Evolutionary conservation across 1,140 invertebrate species (phyloP).

Genomic region (Drosophila sucinea): DNA sequence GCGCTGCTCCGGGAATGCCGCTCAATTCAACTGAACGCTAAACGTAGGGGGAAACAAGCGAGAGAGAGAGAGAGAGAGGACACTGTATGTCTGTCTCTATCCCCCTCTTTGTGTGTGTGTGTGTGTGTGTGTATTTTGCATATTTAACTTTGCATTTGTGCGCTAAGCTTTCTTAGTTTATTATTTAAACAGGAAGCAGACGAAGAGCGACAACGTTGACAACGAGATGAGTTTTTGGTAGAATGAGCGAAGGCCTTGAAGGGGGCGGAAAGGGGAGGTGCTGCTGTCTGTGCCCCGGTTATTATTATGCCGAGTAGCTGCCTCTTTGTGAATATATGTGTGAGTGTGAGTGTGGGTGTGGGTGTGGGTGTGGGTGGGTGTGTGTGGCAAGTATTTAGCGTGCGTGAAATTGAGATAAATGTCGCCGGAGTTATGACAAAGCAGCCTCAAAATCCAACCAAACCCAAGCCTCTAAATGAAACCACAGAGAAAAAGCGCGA

Average conservation of each 20-base stretch:
- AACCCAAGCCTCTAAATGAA: conserved; percentile 27
- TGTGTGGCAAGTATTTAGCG: conserved; percentile 55
- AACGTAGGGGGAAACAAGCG: not conserved
- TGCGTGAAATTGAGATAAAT: conserved; percentile 71
- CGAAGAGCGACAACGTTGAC: conserved; percentile 47
- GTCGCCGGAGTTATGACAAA: conserved; percentile 54
- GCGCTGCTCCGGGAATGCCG: conserved; percentile 20
- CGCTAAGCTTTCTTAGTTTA: conserved; percentile 72
- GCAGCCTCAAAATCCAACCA: conserved; percentile 31
- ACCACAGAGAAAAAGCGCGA: conserved; percentile 3
- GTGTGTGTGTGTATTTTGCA: conserved; percentile 59
- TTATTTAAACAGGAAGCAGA: conserved; percentile 66
- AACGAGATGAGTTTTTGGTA: conserved; percentile 35
- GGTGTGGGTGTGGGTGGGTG: conserved; percentile 5
- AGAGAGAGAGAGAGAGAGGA: too few species aligned
- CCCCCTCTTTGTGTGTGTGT: conserved; percentile 6
- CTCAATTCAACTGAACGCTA: conserved; percentile 31
- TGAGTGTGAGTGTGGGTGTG: not conserved
- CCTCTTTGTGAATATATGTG: conserved; percentile 1
- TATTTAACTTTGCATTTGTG: conserved; percentile 71
- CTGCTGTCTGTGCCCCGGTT: conserved; percentile 43
- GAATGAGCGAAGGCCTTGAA: conserved; percentile 16
- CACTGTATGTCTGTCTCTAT: not conserved
- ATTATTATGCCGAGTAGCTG: conserved; percentile 64
- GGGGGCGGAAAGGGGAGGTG: conserved; percentile 20